Base-by-base conservation (phyloP, 2,888 invertebrate species). In the Aleiodes testaceus region DNA sequence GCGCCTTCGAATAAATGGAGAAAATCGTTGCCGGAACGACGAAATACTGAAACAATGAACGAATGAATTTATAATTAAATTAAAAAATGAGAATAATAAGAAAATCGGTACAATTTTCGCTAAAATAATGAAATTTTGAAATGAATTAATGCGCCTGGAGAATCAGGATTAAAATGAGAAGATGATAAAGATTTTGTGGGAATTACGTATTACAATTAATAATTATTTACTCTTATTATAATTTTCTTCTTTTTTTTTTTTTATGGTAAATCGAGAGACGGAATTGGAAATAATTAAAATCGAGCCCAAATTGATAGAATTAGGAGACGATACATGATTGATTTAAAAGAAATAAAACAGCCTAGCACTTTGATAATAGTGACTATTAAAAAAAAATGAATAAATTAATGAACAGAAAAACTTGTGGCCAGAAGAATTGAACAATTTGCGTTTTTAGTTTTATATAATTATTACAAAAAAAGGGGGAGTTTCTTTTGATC, bases 281-380 rank as follows among this genome's bases (percentile, higher is more conserved):
- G 61, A 55, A 72, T 59, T 16, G 45, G 36, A 49, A 50, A 30
- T 26, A 55, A 45, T 30, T 47, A 67, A 66, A 42, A 67, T 47
- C 30, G 44, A 53, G 63, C 52, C 55, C 72, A 50, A 64, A 66
- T 42, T 47, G 12, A 26, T 64, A 67, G 59, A 44, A 16, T 42
- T 61, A 65, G 55, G 20, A 67, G 70, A 53, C 49, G 45, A 70
- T 53, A 50, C 12, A 22, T 18, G 47, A 22, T 70, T 69, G 66
- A 68, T 66, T 65, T 16, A 22, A 47, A 42, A 30, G 50, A 59
- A 49, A 49, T 52, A 26, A 59, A 67, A 69, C 49, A 69, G 63
- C 66, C 65, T 61, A 69, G 59, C 65, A 73, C 66, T 70, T 73
- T 66, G 52, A 75, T 67, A 67, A 66, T 74, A 26, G 67, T 67